Conservation (phyloP, 2,113 vertebrate species). For the Todiramphus chloris region DNA sequence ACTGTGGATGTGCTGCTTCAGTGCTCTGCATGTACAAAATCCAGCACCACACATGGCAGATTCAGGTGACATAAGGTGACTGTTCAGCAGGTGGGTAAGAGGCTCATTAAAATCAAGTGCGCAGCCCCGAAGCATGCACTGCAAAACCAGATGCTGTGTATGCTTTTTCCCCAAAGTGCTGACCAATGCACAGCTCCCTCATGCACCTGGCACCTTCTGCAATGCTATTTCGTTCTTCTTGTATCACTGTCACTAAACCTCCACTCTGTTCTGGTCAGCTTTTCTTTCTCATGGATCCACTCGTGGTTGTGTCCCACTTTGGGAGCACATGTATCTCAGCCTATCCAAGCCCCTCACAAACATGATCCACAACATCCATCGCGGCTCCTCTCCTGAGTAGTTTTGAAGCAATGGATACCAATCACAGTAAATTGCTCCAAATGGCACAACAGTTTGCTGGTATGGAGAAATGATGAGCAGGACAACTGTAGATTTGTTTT, state of each 20-base stretch:
- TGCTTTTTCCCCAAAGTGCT: background rate
- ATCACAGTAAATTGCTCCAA: constrained; percentile 27
- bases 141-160: background rate
- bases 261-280: background rate
- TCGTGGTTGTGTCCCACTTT: background rate
- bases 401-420: background rate
- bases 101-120: background rate
- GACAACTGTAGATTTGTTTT: constrained; percentile 39
- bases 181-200: background rate
- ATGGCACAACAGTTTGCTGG: background rate
- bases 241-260: background rate
- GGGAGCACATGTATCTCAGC: background rate
- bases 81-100: background rate
- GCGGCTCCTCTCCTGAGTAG: background rate
- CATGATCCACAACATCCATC: background rate
- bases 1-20: background rate
- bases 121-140: background rate
- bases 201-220: background rate
- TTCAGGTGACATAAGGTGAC: constrained; percentile 14
- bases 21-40: background rate
- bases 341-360: background rate
- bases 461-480: constrained; percentile 27
- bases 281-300: background rate
- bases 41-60: background rate
- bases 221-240: background rate